Evolutionary conservation across 64 coral and sea anemone genomes (phyloP), one percentile per base, ranked within the genome.

Genomic region (Trachythela sp.): DNA sequence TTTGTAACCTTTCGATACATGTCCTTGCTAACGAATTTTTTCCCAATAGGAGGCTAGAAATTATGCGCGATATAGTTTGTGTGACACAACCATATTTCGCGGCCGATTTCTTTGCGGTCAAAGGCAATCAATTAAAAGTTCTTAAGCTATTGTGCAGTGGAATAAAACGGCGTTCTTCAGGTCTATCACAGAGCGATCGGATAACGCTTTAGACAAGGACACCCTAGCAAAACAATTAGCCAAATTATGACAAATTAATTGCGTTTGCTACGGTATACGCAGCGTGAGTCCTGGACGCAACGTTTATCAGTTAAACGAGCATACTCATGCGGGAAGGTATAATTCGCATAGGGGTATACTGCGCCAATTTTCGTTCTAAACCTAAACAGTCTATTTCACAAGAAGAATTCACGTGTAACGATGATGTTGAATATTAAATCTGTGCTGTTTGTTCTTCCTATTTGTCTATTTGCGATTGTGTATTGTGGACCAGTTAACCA

Each of bases 181-280:
- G 9, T 6, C 35, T 80, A 39, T 35, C 75, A 39, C 20, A 38
- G 75, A 10, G 37, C 33, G 75, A 30, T 1, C 33, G 30, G 13
- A 39, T 80, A 35, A 22, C 26, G 34, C 56, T 18, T n/a, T 22
- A 80, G 33, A 80, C 75, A 80, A 80, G 33, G 33, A 15, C 32
- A 37, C 31, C 33, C 27, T 80, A 39, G 37, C 75, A 20, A 64
- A 80, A 80, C 75, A 80, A 80, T 80, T 80, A 80, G 15, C 31
- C 33, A 37, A 80, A 80, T 80, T 80, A 80, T 80, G 75, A 80
- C 75, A 80, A 80, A 35, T 37, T 80, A 80, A 80, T 80, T 80
- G 35, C 13, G 75, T 35, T 13, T 35, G 37, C 75, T 35, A 80
- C 33, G 30, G 20, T 80, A 18, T 9, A 30, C 75, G 0, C 75